phyloP scores from a whole-genome alignment of 2,888 invertebrate genomes.

The Encarsia formosa region DNA sequence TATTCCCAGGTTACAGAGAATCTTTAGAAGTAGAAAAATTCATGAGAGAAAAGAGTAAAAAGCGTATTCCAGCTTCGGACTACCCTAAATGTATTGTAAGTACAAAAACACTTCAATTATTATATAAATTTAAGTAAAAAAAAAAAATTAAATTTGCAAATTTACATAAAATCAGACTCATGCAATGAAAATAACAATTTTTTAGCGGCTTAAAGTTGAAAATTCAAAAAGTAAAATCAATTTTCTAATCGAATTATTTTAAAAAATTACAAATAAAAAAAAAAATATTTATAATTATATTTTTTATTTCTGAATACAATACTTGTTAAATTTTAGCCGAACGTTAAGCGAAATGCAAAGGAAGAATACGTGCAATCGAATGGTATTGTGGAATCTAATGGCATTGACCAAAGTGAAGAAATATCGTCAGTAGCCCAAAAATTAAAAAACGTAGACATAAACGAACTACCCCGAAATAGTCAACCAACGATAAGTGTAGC shows the following conservation, averaged over 20 bases:
- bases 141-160: too few relatives aligned
- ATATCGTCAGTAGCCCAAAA: conserved; percentile 31
- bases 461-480: conserved; percentile 12
- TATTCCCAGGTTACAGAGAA: conserved; percentile 83
- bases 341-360: conserved; percentile 65
- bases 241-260: too few relatives aligned
- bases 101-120: not conserved
- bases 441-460: conserved; percentile 38
- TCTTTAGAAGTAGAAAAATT: conserved; percentile 69
- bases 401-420: conserved; percentile 9
- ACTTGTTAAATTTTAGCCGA: conserved; percentile 57
- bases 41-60: conserved; percentile 52
- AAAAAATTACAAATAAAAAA: too few relatives aligned
- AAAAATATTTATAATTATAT: not conserved
- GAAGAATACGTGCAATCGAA: conserved; percentile 66
- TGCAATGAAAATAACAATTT: too few relatives aligned
- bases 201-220: too few relatives aligned
- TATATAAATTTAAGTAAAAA: not conserved
- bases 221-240: too few relatives aligned
- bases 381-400: conserved; percentile 30
- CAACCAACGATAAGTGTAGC: conserved; percentile 18
- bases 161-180: too few relatives aligned
- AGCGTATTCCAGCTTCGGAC: conserved; percentile 58
- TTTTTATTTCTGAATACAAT: too few relatives aligned
- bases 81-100: conserved; percentile 52